A percentile compares a stretch with the other conserved stretches of the same genome.
Conservation (phyloP, 1,140 invertebrate species). For the Carcinoscorpius rotundicauda region DNA sequence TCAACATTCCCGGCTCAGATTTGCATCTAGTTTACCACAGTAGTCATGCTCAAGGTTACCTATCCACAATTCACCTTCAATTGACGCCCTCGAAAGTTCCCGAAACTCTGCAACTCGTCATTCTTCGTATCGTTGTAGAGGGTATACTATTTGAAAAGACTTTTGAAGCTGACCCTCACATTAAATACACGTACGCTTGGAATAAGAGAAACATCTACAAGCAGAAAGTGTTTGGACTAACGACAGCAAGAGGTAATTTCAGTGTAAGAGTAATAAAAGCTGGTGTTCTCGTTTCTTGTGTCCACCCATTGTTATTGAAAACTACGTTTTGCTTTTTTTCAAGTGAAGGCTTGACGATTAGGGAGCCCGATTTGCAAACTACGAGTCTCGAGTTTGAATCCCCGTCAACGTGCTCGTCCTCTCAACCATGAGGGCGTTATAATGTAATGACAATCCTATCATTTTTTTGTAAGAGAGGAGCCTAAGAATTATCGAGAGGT, state of each 20-base stretch:
- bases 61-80: conserved; percentile 81
- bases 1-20: conserved; percentile 81
- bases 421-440: too few relatives aligned
- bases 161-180: conserved; percentile 88
- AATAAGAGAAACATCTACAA: conserved; percentile 94
- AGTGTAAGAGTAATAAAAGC: too few relatives aligned
- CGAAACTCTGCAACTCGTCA: conserved; percentile 65
- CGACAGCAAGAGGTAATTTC: conserved; percentile 33
- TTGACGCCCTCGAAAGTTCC: conserved; percentile 70
- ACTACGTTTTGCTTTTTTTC: too few relatives aligned
- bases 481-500: too few relatives aligned
- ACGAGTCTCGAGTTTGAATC: too few relatives aligned
- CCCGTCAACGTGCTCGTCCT: too few relatives aligned
- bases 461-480: too few relatives aligned
- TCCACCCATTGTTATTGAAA: too few relatives aligned
- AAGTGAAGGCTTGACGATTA: too few relatives aligned
- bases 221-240: conserved; percentile 66
- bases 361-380: too few relatives aligned
- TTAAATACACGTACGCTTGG: conserved; percentile 93
- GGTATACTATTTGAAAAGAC: conserved; percentile 79
- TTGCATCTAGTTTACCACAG: conserved; percentile 87
- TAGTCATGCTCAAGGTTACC: conserved; percentile 78
- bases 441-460: too few relatives aligned
- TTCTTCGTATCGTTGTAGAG: conserved; percentile 80
- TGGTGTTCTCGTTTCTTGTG: too few relatives aligned